Base-by-base conservation (phyloP, 2,113 vertebrate species). In the Mirza zaza region DNA sequence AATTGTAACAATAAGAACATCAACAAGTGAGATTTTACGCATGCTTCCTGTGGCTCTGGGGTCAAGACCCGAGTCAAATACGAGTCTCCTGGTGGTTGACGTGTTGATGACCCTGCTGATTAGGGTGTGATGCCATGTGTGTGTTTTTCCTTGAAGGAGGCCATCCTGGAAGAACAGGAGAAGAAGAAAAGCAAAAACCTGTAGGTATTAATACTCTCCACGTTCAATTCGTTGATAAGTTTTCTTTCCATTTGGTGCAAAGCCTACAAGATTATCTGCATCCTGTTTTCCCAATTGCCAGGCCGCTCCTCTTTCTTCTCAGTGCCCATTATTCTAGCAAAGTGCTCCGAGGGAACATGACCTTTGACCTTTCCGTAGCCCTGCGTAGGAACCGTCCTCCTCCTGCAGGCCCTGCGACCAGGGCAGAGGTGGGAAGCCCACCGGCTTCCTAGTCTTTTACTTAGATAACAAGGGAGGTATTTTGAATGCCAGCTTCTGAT, bases 91-190 rank as follows among this genome's bases (percentile, higher is more conserved):
- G 52, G 52, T 17, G 1, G 52, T 55, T 18, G 6, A 6, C 6
- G 52, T 55, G 52, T 6, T 55, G 6, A 34, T 8, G 20, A 10
- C 1, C 0, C 8, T 39, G 42, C 14, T 61, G 20, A 71, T 8
- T 8, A 8, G 45, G 32, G n/a, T 77, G 45, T 57, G 18, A 73
- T 23, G 34, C 4, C 2, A 0, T 34, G 0, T 39, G 25, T 39
- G 25, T 79, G 32, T 89, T 77, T 98, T 97, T 98, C 98, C 97
- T 98, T 98, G 71, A 97, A 99, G 99, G 99, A 99, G 97, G 99
- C 99, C 8, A 99, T 99, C 92, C 87, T 99, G 77, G 99, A 99
- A 96, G 99, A 99, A 75, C 99, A 99, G 92, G 99, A 99, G 87
- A 99, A 99, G 98, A 99, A 99, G 98, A 99, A 99, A 97, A 99